Base-by-base conservation (phyloP, 2,797 vertebrate genomes). In the Microtus californicus region DNA sequence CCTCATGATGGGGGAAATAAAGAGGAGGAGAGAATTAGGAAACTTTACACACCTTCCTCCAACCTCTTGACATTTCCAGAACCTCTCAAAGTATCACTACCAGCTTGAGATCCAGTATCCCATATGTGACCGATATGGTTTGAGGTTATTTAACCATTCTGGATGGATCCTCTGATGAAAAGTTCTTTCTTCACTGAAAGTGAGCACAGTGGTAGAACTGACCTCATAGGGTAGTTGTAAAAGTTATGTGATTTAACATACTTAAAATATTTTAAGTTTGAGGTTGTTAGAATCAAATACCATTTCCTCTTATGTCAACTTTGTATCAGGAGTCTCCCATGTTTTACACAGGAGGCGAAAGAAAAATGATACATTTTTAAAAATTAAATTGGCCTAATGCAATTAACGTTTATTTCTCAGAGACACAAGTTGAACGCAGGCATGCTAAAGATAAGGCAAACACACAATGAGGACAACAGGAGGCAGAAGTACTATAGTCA, bases 171-270 rank as follows among this genome's bases (percentile, higher is more conserved):
- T 94, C 27, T 71, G 54, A 3, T n/a, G 63, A 89, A 91, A 56
- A 1, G 82, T 51, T n/a, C 95, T 95, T 92, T 94, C 91, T 71
- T 37, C n/a, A 14, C 0, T 91, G 85, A 90, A 91, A 96, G 71
- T 77, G 80, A 73, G 15, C 11, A 14, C 87, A 43, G 17, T n/a
- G 77, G 40, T 81, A 56, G 48, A 87, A 87, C 21, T n/a, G 45
- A 94, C 54, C 21, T 86, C 56, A 51, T 10, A 69, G 27, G 2
- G 23, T 87, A 7, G 61, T 83, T 96, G 6, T 91, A 88, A 96
- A 29, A 83, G 61, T 54, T 51, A 67, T 78, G 85, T 65, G 48
- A 79, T 25, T 82, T 76, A 77, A 90, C 43, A 40, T 43, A 81
- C 74, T 45, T 48, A 82, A 82, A 93, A 51, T 37, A 63, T 19